phyloP scores from a whole-genome alignment of 2,888 invertebrate genomes.

The Archaeoteleia sp. region DNA sequence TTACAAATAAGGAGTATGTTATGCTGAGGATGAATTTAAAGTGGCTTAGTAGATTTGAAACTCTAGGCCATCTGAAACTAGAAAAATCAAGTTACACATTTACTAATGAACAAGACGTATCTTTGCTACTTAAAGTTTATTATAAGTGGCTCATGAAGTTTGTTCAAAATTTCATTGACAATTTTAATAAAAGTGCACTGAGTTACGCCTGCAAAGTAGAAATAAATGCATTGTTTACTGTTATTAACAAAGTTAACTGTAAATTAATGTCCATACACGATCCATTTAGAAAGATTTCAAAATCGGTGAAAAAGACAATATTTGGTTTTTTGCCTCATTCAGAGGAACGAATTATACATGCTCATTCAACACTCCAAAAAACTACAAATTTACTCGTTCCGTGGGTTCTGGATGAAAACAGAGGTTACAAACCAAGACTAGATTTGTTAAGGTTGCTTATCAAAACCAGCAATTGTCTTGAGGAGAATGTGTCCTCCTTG shows the following conservation, averaged over 20 bases:
- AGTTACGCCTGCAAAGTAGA: constrained; percentile 50
- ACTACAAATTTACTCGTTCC: constrained; percentile 53
- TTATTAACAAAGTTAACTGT: constrained; percentile 60
- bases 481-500: constrained; percentile 46
- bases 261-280: constrained; percentile 56
- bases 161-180: constrained; percentile 56
- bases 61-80: constrained; percentile 73
- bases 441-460: constrained; percentile 58
- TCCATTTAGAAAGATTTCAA: constrained; percentile 64
- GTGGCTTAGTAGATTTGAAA: constrained; percentile 77
- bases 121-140: constrained; percentile 81
- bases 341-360: constrained; percentile 53
- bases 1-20: constrained; percentile 74
- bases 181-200: constrained; percentile 29
- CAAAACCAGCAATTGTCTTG: constrained; percentile 42
- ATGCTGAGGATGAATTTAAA: constrained; percentile 76
- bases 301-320: constrained; percentile 59
- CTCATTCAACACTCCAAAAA: constrained; percentile 50
- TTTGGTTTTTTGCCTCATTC: constrained; percentile 61
- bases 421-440: constrained; percentile 39
- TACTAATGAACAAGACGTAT: constrained; percentile 75
- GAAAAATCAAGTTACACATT: constrained; percentile 56
- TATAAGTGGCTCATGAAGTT: constrained; percentile 85
- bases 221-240: constrained; percentile 59
- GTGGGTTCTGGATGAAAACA: constrained; percentile 35